Evolutionary conservation across 2,113 vertebrate genomes (phyloP).

Genomic region (Siphamia tubifer): DNA sequence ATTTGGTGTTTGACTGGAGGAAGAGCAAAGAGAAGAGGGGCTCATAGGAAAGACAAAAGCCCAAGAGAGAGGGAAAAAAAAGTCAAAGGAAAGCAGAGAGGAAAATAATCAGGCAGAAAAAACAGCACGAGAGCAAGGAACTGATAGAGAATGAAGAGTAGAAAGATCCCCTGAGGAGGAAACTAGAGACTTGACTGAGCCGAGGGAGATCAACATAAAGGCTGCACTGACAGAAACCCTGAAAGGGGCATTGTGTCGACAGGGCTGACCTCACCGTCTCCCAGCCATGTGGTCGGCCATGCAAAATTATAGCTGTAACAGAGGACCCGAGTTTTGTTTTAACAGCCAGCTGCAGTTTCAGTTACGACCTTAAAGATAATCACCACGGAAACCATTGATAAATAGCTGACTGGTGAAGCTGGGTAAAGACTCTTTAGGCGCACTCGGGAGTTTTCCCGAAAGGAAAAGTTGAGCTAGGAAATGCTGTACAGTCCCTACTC

Average conservation of each 20-base stretch:
- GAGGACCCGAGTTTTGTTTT: conserved; percentile 44
- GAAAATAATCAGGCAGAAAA: conserved; percentile 69
- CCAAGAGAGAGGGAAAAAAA: neutral
- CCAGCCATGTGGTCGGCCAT: conserved; percentile 59
- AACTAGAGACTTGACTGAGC: conserved; percentile 55
- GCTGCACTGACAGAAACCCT: conserved; percentile 64
- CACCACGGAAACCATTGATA: conserved; percentile 9
- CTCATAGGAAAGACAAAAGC: conserved; percentile 6
- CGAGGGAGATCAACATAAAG: conserved; percentile 62
- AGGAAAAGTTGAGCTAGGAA: conserved; percentile 20
- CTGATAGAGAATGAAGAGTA: conserved; percentile 66
- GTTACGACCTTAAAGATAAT: conserved; percentile 18
- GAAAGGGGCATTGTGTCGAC: conserved; percentile 68
- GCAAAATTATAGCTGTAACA: conserved; percentile 48
- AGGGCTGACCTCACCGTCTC: conserved; percentile 72
- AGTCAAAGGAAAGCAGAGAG: neutral
- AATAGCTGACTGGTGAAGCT: neutral
- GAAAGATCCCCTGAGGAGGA: conserved; percentile 41
- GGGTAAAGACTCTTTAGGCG: neutral
- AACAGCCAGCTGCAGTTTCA: conserved; percentile 19
- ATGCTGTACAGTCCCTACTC: neutral
- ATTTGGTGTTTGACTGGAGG: conserved; percentile 40
- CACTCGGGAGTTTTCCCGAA: neutral
- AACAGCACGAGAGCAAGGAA: conserved; percentile 30
- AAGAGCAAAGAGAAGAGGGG: conserved; percentile 23